Base-by-base conservation (phyloP, 2,113 vertebrate species). In the Mus spicilegus region DNA sequence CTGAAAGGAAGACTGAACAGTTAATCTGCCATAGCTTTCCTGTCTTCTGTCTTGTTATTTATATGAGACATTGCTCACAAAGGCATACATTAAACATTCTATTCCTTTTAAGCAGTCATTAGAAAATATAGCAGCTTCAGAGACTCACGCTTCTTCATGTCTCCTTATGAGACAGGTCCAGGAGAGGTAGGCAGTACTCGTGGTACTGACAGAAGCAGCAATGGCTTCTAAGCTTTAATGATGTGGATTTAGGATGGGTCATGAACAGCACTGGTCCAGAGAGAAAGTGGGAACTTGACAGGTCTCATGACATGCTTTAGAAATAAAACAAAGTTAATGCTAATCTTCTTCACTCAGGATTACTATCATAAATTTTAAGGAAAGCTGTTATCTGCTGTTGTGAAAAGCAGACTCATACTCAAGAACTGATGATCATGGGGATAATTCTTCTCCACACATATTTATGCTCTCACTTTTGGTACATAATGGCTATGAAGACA, bases 141-240 rank as follows among this genome's bases (percentile, higher is more conserved):
- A 67, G 20, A 14, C 12, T 19, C 33, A 30, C 36, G 12, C 3
- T 54, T 76, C 4, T 51, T 17, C 39, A 12, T 16, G 26, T 81
- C 10, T 56, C 4, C 3, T 42, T n/a, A 86, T 28, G 9, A 39
- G 3, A 5, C 9, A 30, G 7, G 26, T 14, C 39, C 10, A 56
- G 5, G 6, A 65, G 0, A 0, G 7, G 4, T 20, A 17, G 17
- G 11, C 17, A 7, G 3, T 19, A 1, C 7, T 28, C 51, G n/a
- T 16, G 51, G 54, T 33, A 39, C 2, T 24, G 2, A 11, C 65
- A 0, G 13, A n/a, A 20, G 1, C 0, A 84, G 54, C 7, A 39
- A 39, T 16, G 7, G 3, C 7, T 26, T 84, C 24, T 28, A 17
- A 63, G 22, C 56, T 28, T 63, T 42, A 19, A 84, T 17, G 42